Percentiles rank a stretch among this genome's conserved stretches.
These are phyloP conservation scores for Chloroceryle aenea DNA, from an alignment of 2,113 vertebrate species.

Conservation along the genomic window DNA sequence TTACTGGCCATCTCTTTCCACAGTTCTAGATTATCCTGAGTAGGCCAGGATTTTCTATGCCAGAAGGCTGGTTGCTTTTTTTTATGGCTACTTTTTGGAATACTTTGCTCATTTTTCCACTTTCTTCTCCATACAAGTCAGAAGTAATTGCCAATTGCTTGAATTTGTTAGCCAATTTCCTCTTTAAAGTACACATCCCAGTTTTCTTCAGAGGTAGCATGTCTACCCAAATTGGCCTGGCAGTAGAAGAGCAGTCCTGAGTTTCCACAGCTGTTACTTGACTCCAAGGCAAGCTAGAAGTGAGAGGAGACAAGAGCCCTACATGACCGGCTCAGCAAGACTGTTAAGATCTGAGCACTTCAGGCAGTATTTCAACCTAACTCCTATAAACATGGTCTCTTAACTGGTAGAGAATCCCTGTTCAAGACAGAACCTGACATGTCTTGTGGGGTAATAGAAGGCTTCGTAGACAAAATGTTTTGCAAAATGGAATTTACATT, in stretches of 20 bases:
- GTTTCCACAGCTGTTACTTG: background rate
- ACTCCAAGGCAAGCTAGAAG: background rate
- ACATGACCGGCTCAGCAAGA: background rate
- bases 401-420: background rate
- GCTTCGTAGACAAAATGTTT: slow-evolving; percentile 4
- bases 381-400: background rate
- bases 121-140: background rate
- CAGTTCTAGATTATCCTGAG: background rate
- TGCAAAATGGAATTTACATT: slow-evolving; percentile 27
- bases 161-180: background rate
- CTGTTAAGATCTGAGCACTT: background rate
- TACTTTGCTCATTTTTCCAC: background rate
- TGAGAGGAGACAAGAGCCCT: background rate
- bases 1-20: background rate
- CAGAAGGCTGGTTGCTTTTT: background rate
- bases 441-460: background rate
- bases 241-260: background rate
- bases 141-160: background rate
- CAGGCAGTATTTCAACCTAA: background rate
- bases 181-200: background rate
- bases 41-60: background rate
- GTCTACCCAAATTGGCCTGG: background rate
- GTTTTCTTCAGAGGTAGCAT: background rate
- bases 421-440: slow-evolving; percentile 1
- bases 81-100: background rate